Conservation (phyloP, 2,113 vertebrate genomes). For the Phoxinus phoxinus region DNA sequence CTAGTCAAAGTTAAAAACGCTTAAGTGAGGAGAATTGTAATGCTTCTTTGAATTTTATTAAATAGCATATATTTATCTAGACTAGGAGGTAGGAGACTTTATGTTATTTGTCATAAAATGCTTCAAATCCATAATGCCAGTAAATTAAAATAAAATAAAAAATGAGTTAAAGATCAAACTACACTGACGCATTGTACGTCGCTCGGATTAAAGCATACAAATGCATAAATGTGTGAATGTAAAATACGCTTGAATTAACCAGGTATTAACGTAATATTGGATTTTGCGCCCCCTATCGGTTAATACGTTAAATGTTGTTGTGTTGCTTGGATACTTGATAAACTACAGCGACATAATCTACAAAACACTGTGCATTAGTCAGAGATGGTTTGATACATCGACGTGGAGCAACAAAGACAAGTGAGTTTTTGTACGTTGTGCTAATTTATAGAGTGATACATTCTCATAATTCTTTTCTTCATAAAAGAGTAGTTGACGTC, state of each 20-base stretch:
- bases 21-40: not conserved
- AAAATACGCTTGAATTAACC: too few relatives aligned
- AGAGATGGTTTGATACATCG: not conserved
- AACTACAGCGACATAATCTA: not conserved
- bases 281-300: conserved; percentile 31
- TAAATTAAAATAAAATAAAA: not conserved
- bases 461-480: not conserved
- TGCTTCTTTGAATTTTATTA: not conserved
- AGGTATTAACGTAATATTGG: not conserved
- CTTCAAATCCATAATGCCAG: not conserved
- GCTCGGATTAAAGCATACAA: not conserved
- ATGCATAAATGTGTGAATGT: not conserved
- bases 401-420: not conserved
- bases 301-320: conserved; percentile 20
- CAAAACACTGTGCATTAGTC: not conserved
- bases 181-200: not conserved
- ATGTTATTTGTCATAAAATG: not conserved
- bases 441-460: not conserved
- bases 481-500: not conserved
- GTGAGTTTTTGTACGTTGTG: conserved; percentile 1
- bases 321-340: conserved; percentile 60
- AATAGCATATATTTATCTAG: not conserved
- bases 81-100: not conserved
- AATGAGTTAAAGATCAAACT: too few relatives aligned
- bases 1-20: not conserved